These are phyloP conservation scores for Prionchulus punctatus DNA, from an alignment of 2,888 invertebrate genomes.

Conservation along the genomic window DNA sequence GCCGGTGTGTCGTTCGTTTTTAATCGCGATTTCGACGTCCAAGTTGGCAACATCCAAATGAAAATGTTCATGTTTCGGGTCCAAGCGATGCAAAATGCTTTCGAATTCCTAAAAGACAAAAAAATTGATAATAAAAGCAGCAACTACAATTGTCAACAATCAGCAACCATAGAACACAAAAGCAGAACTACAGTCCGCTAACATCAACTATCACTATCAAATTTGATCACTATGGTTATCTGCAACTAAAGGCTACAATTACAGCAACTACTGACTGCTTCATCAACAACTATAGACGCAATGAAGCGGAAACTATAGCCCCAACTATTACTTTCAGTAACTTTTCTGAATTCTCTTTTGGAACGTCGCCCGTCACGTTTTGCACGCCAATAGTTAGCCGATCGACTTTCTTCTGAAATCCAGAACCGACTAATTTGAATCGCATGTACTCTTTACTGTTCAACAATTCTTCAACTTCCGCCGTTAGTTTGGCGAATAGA, in stretches of 20 bases:
- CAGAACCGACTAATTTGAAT: constrained; percentile 28
- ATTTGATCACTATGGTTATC: too few relatives aligned
- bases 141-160: too few relatives aligned
- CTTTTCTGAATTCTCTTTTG: constrained; percentile 18
- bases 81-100: too few relatives aligned
- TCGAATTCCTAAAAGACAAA: too few relatives aligned
- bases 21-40: background rate
- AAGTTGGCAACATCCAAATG: background rate
- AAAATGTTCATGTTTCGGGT: background rate
- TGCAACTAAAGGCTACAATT: too few relatives aligned
- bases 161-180: too few relatives aligned
- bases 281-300: too few relatives aligned
- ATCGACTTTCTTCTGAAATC: constrained; percentile 29
- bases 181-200: too few relatives aligned
- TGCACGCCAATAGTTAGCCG: constrained; percentile 30
- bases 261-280: too few relatives aligned
- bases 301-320: background rate
- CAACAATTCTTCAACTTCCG: constrained; percentile 14
- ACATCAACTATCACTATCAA: too few relatives aligned
- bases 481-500: background rate
- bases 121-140: too few relatives aligned
- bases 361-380: constrained; percentile 25
- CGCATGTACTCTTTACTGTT: constrained; percentile 21
- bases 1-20: background rate
- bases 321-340: background rate